Conservation (phyloP, 2,797 vertebrate genomes). For the Phoebastria nigripes region DNA sequence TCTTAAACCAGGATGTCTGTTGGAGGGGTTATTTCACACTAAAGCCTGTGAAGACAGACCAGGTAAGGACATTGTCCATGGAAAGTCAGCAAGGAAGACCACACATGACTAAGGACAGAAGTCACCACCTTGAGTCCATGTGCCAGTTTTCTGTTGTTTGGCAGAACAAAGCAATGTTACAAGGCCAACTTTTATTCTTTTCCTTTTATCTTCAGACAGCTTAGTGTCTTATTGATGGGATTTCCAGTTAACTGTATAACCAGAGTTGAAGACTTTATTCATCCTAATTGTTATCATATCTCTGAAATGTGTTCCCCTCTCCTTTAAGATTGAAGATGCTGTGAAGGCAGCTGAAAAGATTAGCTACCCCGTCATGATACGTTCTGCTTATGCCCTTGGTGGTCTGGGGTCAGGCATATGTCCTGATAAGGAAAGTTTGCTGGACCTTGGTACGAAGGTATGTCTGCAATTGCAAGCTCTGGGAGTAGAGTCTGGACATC, state of each 20-base stretch:
- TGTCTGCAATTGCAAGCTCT: background rate
- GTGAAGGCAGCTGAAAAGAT: slow-evolving; percentile 88
- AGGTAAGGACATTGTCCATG: background rate
- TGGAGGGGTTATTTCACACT: background rate
- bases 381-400: slow-evolving; percentile 93
- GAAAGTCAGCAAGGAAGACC: background rate
- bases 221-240: background rate
- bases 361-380: slow-evolving; percentile 92
- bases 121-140: background rate
- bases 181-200: background rate
- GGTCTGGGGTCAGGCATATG: slow-evolving; percentile 93
- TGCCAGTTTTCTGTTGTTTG: background rate
- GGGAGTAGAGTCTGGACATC: background rate
- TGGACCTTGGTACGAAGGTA: slow-evolving; percentile 88
- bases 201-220: background rate
- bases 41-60: background rate
- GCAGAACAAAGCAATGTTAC: background rate
- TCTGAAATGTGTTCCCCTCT: background rate
- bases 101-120: background rate
- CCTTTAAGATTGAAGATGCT: slow-evolving; percentile 85
- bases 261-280: background rate
- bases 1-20: background rate
- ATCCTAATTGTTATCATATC: background rate
- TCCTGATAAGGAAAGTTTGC: slow-evolving; percentile 79
- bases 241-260: background rate